These are phyloP conservation scores for Austrolebias charrua DNA, from an alignment of 2,797 vertebrate species.

Conservation along the genomic window DNA sequence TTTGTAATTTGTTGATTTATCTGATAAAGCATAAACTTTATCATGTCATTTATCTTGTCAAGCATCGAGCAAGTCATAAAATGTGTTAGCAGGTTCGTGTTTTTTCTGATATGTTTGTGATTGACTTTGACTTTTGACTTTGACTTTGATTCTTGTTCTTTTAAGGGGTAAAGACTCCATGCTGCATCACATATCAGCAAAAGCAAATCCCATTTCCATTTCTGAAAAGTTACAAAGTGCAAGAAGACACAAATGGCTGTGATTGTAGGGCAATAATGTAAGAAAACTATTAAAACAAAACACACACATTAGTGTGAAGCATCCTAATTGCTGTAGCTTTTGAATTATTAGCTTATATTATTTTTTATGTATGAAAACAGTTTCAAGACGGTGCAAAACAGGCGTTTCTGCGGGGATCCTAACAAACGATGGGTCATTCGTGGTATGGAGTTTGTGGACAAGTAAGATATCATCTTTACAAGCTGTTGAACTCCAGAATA, in stretches of 20 bases:
- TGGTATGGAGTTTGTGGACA: conserved; percentile 9
- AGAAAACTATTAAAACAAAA: conserved; percentile 22
- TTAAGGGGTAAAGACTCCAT: conserved; percentile 32
- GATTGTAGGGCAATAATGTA: conserved; percentile 62
- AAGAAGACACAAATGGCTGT: conserved; percentile 46
- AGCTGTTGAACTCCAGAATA: too few relatives aligned
- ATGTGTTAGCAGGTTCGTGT: background rate
- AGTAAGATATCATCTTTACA: conserved; percentile 24
- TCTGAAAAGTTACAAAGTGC: conserved; percentile 41
- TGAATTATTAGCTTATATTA: background rate
- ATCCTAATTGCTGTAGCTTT: background rate
- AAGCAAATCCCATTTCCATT: background rate
- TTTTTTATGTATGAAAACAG: conserved; percentile 36
- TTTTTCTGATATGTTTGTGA: background rate
- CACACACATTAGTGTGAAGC: background rate
- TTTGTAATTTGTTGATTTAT: too few relatives aligned
- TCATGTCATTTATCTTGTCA: too few relatives aligned
- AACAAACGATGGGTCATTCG: conserved; percentile 31
- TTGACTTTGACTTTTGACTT: too few relatives aligned
- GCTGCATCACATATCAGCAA: conserved; percentile 57
- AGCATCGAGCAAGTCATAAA: background rate
- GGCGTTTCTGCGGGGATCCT: conserved; percentile 51
- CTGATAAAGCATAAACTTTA: too few relatives aligned
- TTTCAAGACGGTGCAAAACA: conserved; percentile 44
- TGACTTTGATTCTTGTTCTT: conserved; percentile 32